Percentiles rank a stretch among this genome's conserved stretches.
These are phyloP conservation scores for Calephelis nemesis DNA, from an alignment of 1,140 invertebrate genomes.

Conservation along the genomic window DNA sequence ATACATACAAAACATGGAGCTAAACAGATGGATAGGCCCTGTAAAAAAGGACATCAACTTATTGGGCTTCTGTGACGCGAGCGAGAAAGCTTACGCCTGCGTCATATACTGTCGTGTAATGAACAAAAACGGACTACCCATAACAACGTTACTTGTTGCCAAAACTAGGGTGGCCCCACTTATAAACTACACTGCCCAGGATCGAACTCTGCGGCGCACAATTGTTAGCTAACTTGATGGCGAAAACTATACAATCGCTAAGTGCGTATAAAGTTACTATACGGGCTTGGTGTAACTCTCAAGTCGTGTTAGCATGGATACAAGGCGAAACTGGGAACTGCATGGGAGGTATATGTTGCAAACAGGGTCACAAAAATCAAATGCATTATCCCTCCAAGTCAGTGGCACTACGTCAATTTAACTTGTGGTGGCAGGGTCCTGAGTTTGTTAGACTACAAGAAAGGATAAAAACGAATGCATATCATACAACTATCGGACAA, in stretches of 20 bases:
- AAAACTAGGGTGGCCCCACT: slow-evolving; percentile 71
- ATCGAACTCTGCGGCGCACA: slow-evolving; percentile 71
- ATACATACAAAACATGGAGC: slow-evolving; percentile 33
- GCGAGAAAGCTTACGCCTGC: too few species aligned
- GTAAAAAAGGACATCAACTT: too few species aligned
- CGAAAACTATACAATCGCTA: too few species aligned
- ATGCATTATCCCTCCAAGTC: too few species aligned
- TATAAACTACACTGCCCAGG: slow-evolving; percentile 64
- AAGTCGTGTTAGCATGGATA: too few species aligned
- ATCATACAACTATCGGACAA: too few species aligned
- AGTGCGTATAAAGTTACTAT: slow-evolving; percentile 14
- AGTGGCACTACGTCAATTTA: slow-evolving; percentile 38
- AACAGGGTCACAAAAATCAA: too few species aligned
- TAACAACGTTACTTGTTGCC: slow-evolving; percentile 39
- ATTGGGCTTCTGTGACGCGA: too few species aligned
- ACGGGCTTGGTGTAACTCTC: too few species aligned
- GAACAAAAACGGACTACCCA: slow-evolving; percentile 30
- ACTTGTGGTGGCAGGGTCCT: slow-evolving; percentile 39
- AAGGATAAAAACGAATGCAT: too few species aligned
- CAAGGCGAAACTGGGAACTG: slow-evolving; percentile 31
- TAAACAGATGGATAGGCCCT: slow-evolving; percentile 38
- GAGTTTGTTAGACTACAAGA: too few species aligned
- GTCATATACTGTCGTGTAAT: too few species aligned
- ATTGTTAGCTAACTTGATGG: slow-evolving; percentile 46
- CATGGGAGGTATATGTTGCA: slow-evolving; percentile 55